Conservation (phyloP, 2,113 vertebrate species). For the Falcunculus frontatus region DNA sequence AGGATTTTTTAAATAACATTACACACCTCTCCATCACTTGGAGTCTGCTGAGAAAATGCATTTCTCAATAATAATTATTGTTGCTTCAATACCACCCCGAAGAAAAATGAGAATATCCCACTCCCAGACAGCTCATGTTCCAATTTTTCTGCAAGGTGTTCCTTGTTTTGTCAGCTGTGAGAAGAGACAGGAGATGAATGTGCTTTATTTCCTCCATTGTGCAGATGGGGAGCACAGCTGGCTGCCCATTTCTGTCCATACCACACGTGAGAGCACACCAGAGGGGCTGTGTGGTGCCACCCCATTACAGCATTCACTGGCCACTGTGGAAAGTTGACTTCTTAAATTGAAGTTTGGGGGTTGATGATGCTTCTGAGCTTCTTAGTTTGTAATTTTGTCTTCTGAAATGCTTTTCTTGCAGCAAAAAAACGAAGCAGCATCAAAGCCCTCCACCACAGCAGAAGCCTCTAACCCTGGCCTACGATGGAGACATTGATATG, state of each 20-base stretch:
- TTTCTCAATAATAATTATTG: constrained; percentile 1
- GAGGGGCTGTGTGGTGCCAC: background rate
- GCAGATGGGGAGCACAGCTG: background rate
- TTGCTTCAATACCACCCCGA: background rate
- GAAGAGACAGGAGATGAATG: background rate
- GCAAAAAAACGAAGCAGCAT: constrained; percentile 83
- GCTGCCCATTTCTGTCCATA: background rate
- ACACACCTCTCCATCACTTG: background rate
- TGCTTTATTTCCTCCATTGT: background rate
- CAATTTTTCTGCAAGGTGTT: background rate
- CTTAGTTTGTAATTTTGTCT: background rate
- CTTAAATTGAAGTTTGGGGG: background rate
- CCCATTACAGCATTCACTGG: background rate
- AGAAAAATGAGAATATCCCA: background rate
- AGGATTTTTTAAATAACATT: background rate
- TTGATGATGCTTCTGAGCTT: background rate
- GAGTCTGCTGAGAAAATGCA: background rate
- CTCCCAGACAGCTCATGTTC: background rate
- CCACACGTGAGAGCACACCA: background rate
- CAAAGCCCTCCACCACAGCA: constrained; percentile 85
- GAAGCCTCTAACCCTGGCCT: constrained; percentile 94
- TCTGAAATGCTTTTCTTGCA: constrained; percentile 64
- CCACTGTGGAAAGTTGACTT: background rate
- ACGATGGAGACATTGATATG: constrained; percentile 95
- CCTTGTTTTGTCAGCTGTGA: background rate